Conservation (phyloP, 2,888 invertebrate genomes). For the Caenorhabditis sulstoni region DNA sequence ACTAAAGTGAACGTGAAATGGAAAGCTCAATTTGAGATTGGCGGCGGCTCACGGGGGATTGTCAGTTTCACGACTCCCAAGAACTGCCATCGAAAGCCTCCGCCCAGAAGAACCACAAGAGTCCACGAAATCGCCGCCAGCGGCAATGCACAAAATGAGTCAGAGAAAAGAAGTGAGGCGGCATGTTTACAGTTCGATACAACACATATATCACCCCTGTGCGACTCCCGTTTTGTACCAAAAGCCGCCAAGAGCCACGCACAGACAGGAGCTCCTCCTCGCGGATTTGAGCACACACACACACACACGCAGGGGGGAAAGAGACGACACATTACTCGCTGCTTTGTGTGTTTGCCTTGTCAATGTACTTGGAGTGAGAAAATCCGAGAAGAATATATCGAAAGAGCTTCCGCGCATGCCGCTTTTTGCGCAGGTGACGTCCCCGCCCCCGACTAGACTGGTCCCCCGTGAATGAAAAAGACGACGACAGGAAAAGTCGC, state of each 20-base stretch:
- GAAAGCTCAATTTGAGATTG: not conserved
- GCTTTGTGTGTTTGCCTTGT: constrained; percentile 36
- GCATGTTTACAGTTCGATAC: constrained; percentile 17
- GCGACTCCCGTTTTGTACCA: not conserved
- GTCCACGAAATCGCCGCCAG: not conserved
- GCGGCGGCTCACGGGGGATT: not conserved
- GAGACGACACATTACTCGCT: constrained; percentile 14
- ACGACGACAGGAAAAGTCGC: not conserved
- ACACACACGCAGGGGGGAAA: not conserved
- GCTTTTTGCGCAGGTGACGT: not conserved
- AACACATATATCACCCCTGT: not conserved
- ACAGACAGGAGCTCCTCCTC: not conserved
- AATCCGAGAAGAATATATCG: constrained; percentile 12
- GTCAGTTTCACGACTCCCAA: not conserved
- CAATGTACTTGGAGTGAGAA: constrained; percentile 44
- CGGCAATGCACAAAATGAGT: constrained; percentile 1
- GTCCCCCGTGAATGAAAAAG: not conserved
- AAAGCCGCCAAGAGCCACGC: constrained; percentile 18
- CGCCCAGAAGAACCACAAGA: too few species aligned
- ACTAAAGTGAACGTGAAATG: not conserved
- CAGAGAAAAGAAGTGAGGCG: not conserved
- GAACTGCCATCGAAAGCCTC: not conserved
- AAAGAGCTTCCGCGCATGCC: constrained; percentile 1
- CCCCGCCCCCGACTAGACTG: not conserved
- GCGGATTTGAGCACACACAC: constrained; percentile 10